phyloP scores from a whole-genome alignment of 2,797 vertebrate species.

The Peromyscus eremicus region DNA sequence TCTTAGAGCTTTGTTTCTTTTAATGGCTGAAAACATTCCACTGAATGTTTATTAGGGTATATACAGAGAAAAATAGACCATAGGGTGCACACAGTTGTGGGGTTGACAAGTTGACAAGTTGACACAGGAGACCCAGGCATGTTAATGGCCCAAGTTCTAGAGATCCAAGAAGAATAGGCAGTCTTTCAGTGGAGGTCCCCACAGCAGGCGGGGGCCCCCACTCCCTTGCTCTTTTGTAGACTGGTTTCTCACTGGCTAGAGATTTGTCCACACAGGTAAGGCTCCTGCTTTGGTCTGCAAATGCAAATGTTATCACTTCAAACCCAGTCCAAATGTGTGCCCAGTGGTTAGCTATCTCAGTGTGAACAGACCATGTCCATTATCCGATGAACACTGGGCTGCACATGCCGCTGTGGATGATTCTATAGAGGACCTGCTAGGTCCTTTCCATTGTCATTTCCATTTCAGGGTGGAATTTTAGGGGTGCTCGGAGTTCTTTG shows the following conservation, averaged over 20 bases:
- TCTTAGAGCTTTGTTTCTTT: neutral
- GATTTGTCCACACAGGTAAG: neutral
- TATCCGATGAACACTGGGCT: rapidly evolving
- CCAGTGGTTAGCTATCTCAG: neutral
- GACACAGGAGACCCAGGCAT: neutral
- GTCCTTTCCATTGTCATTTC: rapidly evolving
- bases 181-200: neutral
- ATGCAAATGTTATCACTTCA: neutral
- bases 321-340: neutral
- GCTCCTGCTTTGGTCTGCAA: neutral
- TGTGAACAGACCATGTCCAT: rapidly evolving
- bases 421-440: neutral
- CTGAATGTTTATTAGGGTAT: rapidly evolving
- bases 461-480: neutral
- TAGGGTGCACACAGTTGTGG: rapidly evolving
- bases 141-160: rapidly evolving
- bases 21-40: rapidly evolving
- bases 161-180: neutral
- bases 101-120: neutral
- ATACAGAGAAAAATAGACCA: neutral
- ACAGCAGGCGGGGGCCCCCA: neutral
- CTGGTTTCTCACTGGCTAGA: neutral
- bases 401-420: rapidly evolving
- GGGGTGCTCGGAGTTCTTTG: neutral
- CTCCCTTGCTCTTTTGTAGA: rapidly evolving